A percentile compares a stretch with the other conserved stretches of the same genome.
Conservation (phyloP, 2,797 vertebrate genomes). For the Sebastes alutus region DNA sequence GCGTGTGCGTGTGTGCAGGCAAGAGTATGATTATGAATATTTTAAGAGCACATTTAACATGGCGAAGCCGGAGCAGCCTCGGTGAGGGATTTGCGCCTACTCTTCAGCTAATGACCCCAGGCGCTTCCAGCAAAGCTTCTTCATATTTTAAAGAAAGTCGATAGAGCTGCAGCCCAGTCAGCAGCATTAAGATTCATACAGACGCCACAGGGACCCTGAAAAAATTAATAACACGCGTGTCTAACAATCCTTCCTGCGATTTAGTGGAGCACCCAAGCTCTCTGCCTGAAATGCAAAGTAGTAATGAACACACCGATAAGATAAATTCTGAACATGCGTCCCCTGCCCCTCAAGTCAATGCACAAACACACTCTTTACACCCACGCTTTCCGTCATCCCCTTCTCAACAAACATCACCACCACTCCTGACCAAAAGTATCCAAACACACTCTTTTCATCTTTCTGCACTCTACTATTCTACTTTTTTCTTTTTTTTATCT, state of each 20-base stretch:
- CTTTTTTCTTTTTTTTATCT: neutral
- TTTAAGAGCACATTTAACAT: constrained; percentile 88
- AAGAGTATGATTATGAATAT: constrained; percentile 89
- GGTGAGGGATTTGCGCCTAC: constrained; percentile 85
- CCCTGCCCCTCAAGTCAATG: constrained; percentile 63
- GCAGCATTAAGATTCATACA: constrained; percentile 88
- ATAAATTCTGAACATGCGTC: constrained; percentile 80
- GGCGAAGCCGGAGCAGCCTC: constrained; percentile 81
- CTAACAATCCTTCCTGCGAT: constrained; percentile 88
- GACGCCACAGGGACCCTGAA: constrained; percentile 84
- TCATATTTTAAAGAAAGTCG: constrained; percentile 90
- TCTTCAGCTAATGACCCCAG: constrained; percentile 88
- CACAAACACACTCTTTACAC: constrained; percentile 60
- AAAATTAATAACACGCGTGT: constrained; percentile 89
- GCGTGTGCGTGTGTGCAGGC: constrained; percentile 62
- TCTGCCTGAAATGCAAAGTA: constrained; percentile 85
- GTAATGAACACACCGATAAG: constrained; percentile 82
- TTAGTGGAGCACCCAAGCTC: constrained; percentile 82
- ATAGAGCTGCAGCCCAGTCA: constrained; percentile 86
- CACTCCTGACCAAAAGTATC: constrained; percentile 48
- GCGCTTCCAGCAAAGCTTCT: constrained; percentile 88
- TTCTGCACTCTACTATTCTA: constrained; percentile 15
- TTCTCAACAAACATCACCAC: constrained; percentile 47
- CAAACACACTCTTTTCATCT: constrained; percentile 28
- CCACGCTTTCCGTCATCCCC: constrained; percentile 42